phyloP scores from a whole-genome alignment of 2,113 vertebrate species.

The Ancistrus triradiatus region DNA sequence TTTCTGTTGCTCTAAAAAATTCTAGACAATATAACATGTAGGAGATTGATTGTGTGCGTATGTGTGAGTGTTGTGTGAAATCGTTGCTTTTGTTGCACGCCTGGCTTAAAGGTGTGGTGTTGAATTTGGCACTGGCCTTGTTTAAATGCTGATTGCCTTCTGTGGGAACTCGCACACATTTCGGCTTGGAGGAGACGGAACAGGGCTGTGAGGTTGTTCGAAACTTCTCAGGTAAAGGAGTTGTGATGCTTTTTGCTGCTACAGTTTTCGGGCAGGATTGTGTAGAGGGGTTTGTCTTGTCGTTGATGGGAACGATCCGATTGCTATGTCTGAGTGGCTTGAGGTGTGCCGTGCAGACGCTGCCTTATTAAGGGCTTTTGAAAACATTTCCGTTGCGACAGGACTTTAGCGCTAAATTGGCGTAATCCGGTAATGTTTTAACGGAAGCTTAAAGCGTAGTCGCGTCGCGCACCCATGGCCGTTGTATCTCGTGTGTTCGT shows the following conservation, averaged over 20 bases:
- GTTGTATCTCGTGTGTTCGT: no score
- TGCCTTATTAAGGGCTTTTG: neutral
- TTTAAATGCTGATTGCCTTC: constrained; percentile 39
- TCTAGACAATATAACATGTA: no score
- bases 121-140: neutral
- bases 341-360: constrained; percentile 3
- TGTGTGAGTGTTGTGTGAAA: neutral
- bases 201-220: neutral
- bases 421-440: neutral
- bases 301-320: neutral
- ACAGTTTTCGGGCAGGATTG: neutral
- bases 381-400: neutral
- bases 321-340: constrained; percentile 20
- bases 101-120: constrained; percentile 41
- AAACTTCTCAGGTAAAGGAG: constrained; percentile 12
- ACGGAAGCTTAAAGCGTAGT: no score
- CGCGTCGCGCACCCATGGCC: no score
- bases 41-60: neutral
- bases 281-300: neutral
- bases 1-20: no score
- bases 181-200: neutral
- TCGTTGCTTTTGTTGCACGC: constrained; percentile 10
- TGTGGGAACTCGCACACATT: constrained; percentile 30
- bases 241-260: neutral
- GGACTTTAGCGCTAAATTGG: neutral